phyloP scores from a whole-genome alignment of 2,888 invertebrate species.

The Stenoptilia bipunctidactyla region DNA sequence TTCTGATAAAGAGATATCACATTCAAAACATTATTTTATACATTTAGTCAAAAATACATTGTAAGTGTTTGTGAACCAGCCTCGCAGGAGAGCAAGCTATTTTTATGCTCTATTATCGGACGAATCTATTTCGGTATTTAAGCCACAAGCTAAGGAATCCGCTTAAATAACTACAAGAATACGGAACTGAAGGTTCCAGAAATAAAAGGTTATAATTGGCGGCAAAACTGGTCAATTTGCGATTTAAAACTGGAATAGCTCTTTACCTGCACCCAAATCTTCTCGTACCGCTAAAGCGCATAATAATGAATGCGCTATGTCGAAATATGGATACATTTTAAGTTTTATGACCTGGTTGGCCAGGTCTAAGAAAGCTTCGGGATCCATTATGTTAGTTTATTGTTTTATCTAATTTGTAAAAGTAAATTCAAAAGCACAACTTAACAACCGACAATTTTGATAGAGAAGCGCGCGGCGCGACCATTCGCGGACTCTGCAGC shows the following conservation, averaged over 20 bases:
- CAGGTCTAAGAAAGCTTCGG: slow-evolving; percentile 96
- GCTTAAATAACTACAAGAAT: neutral
- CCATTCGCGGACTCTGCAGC: slow-evolving; percentile 58
- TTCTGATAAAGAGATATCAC: neutral
- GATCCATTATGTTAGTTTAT: slow-evolving; percentile 79
- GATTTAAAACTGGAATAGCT: slow-evolving; percentile 23
- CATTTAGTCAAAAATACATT: too few relatives aligned
- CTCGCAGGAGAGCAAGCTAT: slow-evolving; percentile 45
- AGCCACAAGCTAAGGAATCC: slow-evolving; percentile 18
- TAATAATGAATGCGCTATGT: slow-evolving; percentile 95
- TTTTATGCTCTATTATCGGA: slow-evolving; percentile 47
- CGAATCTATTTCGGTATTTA: slow-evolving; percentile 46
- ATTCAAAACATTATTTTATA: too few relatives aligned
- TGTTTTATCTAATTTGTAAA: neutral
- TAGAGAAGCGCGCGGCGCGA: slow-evolving; percentile 40
- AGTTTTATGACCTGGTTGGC: slow-evolving; percentile 98
- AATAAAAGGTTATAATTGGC: slow-evolving; percentile 19
- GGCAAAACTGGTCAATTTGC: slow-evolving; percentile 7
- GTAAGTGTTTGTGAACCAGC: neutral
- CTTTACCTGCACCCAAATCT: slow-evolving; percentile 90
- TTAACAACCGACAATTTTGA: slow-evolving; percentile 59
- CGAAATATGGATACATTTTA: slow-evolving; percentile 99
- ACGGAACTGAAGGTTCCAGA: slow-evolving; percentile 22
- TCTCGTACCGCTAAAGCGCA: slow-evolving; percentile 96
- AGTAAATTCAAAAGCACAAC: slow-evolving; percentile 26